Conservation (phyloP, 2,113 vertebrate species). For the Leptosomus discolor region DNA sequence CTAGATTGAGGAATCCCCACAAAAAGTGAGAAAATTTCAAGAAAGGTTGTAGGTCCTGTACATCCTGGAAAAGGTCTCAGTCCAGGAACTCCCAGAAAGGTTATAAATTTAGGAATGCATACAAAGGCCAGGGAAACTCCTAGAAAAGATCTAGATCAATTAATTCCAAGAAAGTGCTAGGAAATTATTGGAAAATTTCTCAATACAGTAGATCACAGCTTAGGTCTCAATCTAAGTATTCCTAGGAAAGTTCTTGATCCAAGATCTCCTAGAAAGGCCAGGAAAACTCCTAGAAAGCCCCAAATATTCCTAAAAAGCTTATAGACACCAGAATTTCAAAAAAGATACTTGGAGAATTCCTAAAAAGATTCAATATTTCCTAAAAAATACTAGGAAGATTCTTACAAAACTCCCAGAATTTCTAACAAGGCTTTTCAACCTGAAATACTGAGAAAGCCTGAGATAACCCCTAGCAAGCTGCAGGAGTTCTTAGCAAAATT, state of each 20-base stretch:
- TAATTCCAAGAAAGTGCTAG: not conserved
- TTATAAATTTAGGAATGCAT: not conserved
- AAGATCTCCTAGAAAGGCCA: not conserved
- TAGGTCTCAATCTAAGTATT: not conserved
- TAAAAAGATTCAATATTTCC: not conserved
- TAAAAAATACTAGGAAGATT: not conserved
- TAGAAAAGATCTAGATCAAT: not conserved
- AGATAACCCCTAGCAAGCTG: not conserved
- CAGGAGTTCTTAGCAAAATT: not conserved
- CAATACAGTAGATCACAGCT: not conserved
- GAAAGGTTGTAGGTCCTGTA: not conserved
- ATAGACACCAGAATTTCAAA: accelerated
- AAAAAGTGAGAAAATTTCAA: not conserved
- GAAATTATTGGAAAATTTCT: not conserved
- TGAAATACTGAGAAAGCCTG: not conserved
- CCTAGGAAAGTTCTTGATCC: not conserved
- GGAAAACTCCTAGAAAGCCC: not conserved
- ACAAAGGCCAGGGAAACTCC: not conserved
- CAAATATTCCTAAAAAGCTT: not conserved
- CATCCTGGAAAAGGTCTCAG: not conserved
- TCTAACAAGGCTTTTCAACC: not conserved
- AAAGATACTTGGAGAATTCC: not conserved
- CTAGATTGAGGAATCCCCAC: not conserved
- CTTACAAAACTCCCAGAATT: not conserved
- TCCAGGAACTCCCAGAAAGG: not conserved